Conservation (phyloP, 2,797 vertebrate genomes). For the Anguilla anguilla region DNA sequence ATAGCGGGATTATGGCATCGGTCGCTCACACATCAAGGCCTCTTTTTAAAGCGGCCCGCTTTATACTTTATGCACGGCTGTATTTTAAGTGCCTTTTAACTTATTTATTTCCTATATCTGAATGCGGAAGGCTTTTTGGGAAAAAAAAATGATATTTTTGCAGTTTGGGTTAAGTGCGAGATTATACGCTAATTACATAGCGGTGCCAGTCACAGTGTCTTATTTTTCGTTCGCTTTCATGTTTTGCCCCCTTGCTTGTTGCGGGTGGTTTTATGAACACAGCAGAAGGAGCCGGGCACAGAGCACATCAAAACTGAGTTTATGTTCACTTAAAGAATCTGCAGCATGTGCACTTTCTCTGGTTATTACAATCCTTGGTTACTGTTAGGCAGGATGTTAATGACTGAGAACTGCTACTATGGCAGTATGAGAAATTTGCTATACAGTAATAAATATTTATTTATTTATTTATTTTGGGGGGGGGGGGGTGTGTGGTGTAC, state of each 20-base stretch:
- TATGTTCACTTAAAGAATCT: neutral
- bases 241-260: neutral
- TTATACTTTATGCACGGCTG: neutral
- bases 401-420: neutral
- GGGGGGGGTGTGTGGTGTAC: too few species aligned
- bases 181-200: neutral
- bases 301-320: neutral
- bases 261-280: neutral
- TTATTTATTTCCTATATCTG: neutral
- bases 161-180: neutral
- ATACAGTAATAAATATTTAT: neutral
- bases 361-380: neutral
- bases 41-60: neutral
- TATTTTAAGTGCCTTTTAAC: neutral
- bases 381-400: neutral
- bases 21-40: neutral
- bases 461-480: neutral
- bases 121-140: neutral
- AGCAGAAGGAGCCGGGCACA: neutral
- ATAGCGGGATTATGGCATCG: neutral
- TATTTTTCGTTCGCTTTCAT: neutral
- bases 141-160: neutral
- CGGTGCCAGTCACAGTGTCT: neutral
- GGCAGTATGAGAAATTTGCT: neutral
- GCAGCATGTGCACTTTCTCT: neutral